Evolutionary conservation across 2,797 vertebrate genomes (phyloP), one percentile per base, ranked within the genome.

Genomic region (Megalops cyprinoides): DNA sequence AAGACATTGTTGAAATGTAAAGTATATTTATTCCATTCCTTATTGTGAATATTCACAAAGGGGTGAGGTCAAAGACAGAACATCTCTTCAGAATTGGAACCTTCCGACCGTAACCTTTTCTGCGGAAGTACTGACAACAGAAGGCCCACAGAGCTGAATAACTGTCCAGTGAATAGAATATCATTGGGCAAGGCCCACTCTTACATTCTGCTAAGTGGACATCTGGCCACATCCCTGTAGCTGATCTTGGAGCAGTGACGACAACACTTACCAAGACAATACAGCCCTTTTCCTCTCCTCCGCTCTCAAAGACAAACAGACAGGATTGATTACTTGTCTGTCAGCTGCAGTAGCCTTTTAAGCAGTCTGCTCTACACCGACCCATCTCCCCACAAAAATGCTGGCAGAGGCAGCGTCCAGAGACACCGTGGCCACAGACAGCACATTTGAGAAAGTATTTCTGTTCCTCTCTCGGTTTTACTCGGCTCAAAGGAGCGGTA

Each of bases 301-400:
- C 44, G 28, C 62, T 46, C 55, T 79, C 37, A 49, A 42, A 80
- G 23, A 75, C 49, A 56, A 58, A 74, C 39, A 23, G n/a, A 18
- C 25, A 42, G 73, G 79, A 58, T 9, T 60, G 53, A 80, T 74
- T 44, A 60, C 69, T 74, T 28, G 14, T 74, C 78, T 60, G 53
- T 74, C 39, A 31, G 31, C 25, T 65, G 48, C 31, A 31, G 39
- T 48, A 34, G 25, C 71, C 74, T 20, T 42, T n/a, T 62, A 7
- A 73, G 46, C 56, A 10, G 55, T 48, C 79, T 49, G 46, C 46
- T 58, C 44, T 67, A 10, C 79, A 51, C 58, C 56, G 28, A 73
- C 65, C 39, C 44, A 79, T 25, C 37, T 53, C 42, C 39, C 79
- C 69, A 34, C 79, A 62, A 81, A 28, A 81, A 65, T 28, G 79